Base-by-base conservation (phyloP, 2,797 vertebrate species). In the Microcaecilia unicolor region DNA sequence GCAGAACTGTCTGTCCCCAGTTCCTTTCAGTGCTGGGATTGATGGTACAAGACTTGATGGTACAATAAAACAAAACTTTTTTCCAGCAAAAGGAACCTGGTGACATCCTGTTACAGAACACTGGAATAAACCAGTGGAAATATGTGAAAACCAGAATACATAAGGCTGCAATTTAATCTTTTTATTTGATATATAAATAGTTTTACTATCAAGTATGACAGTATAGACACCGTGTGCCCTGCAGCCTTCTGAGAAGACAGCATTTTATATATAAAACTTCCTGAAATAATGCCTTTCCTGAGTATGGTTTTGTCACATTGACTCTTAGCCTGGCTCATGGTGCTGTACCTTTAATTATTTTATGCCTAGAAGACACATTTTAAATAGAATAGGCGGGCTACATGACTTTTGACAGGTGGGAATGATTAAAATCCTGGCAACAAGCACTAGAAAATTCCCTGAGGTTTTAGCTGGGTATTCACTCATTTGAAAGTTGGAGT, bases 341-440 rank as follows among this genome's bases (percentile, higher is more conserved):
- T 63, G 81, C 85, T 87, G 83, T 83, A 92, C 90, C 90, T 98
- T 93, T 98, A 96, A 97, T 98, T 95, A 97, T 96, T 93, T 97
- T 92, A 93, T 98, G 93, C 93, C 94, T 98, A 92, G 92, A 90
- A 98, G 93, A 97, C 92, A 97, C 86, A 89, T 97, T 98, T 96
- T 98, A 97, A 97, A 91, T 91, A 93, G 92, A 94, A 93, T 91
- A 96, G 93, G 93, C 91, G 92, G 92, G 84, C 84, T 89, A 94
- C 90, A 93, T 89, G 88, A 84, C 79, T 90, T 89, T 88, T 97
- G 94, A 95, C 94, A 97, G 93, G 89, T 91, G 81, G 80, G 78
- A 83, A 91, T 96, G 92, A 97, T 97, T 97, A 96, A 93, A 87
- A 89, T 92, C 92, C 87, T 93, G 90, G 83, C 90, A 92, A 92